Base-by-base conservation (phyloP, 2,888 invertebrate genomes). In the Zygothrica quintamaculata region DNA sequence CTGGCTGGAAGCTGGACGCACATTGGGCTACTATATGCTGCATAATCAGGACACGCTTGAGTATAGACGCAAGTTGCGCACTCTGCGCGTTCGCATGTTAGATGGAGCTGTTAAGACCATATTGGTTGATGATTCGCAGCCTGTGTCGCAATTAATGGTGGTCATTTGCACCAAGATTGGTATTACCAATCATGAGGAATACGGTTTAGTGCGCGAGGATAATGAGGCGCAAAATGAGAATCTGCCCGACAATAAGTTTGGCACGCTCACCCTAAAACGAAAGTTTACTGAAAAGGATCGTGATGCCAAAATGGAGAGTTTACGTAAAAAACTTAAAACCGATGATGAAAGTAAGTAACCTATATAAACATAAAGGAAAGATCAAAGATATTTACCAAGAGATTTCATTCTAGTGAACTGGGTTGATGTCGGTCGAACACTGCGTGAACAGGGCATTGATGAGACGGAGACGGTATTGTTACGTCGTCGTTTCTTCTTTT, bases 121-220 rank as follows among this genome's bases (percentile, higher is more conserved):
- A 81, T 92, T 98, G 77, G 99, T 99, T 9, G 99, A 99, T 90
- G 99, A 99, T 92, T 98, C 98, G 58, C 98, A 98, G 91, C 96
- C 98, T 13, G 98, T 99, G 9, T 96, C 97, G 25, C 98, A 99
- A 90, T 93, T 99, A 52, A 99, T 99, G 99, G 97, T 99, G 77
- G 98, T 98, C 11, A 98, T 99, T 77, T 99, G 99, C 92, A 97
- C 98, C 62, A 99, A 98, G 93, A 98, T 99, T 89, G 99, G 98
- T 91, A 98, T 99, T 88, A 97, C 99, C 88, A 99, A 99, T 92
- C 98, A 99, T 90, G 99, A 99, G 89, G 99, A 99, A 90, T 99
- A 99, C 90, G 96, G 96, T 33, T 79, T 94, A 91, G 94, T 99
- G 36, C 94, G 97, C 11, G 99, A 99, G 88, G 94, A 96, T 36